Evolutionary conservation across 2,113 vertebrate genomes (phyloP), one percentile per base, ranked within the genome.

Genomic region (Eretmodus cyanostictus): DNA sequence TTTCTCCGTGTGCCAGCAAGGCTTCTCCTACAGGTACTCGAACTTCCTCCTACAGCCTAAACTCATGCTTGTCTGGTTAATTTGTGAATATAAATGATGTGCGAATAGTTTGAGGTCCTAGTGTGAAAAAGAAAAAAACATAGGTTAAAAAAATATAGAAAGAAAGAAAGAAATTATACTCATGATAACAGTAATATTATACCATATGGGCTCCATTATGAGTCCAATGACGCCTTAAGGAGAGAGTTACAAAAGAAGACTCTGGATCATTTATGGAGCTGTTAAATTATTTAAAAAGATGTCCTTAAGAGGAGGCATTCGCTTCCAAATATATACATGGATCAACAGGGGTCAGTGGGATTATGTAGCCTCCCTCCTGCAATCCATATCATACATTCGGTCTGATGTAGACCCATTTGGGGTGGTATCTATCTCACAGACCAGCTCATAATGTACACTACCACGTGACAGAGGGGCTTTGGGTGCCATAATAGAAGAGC

Each of bases 401-500:
- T 68, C 55, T 82, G 27, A 12, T 63, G 47, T 54, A 27, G 53
- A 81, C 79, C 79, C 24, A 54, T 57, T 3, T 8, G 45, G 86
- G 79, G 73, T 3, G 24, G 54, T 40, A 73, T 89, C 82, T 47
- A 61, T 93, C 84, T 57, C 83, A 73, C 63, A 49, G 38, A 86
- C 87, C 81, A 82, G 79, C 53, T 82, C 80, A 78, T 91, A 87
- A 91, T 92, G 89, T 81, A 86, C 66, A 13, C 53, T 3, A 42
- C 89, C 89, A 93, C 9, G 49, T 83, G 87, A 83, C 84, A n/a
- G 54, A 29, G 71, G 80, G 80, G 86, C 84, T 83, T 17, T 86
- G 85, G 82, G 89, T 87, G 82, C 87, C 86, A 38, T 90, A 53
- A 22, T 14, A 59, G 83, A 45, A 36, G 86, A 85, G 49, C 7